Percentiles rank a stretch among this genome's conserved stretches.
Conservation (phyloP, 2,888 invertebrate genomes). For the Phanerotoma sp. region DNA sequence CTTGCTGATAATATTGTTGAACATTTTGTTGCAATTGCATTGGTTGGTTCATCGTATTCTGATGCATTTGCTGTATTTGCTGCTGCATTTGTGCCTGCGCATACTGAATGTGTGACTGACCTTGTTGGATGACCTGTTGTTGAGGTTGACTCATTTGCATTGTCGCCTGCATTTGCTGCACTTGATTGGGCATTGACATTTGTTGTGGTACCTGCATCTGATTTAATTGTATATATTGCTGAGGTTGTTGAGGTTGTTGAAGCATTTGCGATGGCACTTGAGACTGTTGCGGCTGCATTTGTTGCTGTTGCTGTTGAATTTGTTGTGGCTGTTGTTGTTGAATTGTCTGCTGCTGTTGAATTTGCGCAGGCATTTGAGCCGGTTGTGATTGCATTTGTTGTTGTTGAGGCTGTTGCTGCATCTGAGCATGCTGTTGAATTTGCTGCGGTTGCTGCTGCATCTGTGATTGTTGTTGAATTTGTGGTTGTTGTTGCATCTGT, state of each 20-base stretch:
- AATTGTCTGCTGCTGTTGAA: constrained; percentile 52
- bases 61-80: constrained; percentile 53
- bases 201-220: constrained; percentile 61
- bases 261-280: constrained; percentile 58
- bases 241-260: constrained; percentile 55
- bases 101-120: constrained; percentile 32
- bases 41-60: constrained; percentile 43
- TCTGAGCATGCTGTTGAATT: constrained; percentile 30
- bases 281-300: constrained; percentile 58
- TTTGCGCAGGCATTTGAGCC: constrained; percentile 56
- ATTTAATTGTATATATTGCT: constrained; percentile 60
- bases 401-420: constrained; percentile 60
- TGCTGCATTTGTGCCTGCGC: constrained; percentile 45
- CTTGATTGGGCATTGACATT: constrained; percentile 50
- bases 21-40: constrained; percentile 44
- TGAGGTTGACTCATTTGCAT: constrained; percentile 42
- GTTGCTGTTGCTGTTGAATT: constrained; percentile 38
- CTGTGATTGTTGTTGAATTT: constrained; percentile 34
- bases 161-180: constrained; percentile 40
- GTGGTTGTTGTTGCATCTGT: constrained; percentile 41
- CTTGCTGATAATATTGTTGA: constrained; percentile 33
- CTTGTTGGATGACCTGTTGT: constrained; percentile 36
- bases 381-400: constrained; percentile 48
- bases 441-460: neutral
- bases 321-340: constrained; percentile 40